A percentile compares a stretch with the other conserved stretches of the same genome.
Evolutionary conservation across 2,113 vertebrate species (phyloP).

Genomic region (Varanus salvator): DNA sequence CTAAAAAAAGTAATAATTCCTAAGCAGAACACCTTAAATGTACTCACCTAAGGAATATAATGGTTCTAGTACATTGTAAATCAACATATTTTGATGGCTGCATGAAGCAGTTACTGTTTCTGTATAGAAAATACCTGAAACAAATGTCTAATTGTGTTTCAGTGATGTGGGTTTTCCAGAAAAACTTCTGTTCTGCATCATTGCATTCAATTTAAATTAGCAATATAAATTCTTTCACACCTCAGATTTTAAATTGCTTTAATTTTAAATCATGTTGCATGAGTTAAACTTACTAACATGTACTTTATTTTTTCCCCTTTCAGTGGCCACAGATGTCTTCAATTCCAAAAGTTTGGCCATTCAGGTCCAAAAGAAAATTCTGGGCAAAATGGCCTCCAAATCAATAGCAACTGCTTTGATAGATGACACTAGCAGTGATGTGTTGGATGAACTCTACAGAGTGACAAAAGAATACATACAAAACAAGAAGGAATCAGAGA

Average conservation of each 20-base stretch:
- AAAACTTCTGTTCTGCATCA: too few relatives aligned
- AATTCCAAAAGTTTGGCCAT: conserved; percentile 89
- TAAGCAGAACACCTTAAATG: not conserved
- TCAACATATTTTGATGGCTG: not conserved
- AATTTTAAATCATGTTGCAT: not conserved
- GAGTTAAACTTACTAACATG: not conserved
- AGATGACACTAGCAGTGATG: conserved; percentile 88
- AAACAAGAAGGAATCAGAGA: conserved; percentile 85
- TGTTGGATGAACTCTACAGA: conserved; percentile 87
- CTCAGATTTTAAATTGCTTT: not conserved
- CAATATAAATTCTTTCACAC: too few relatives aligned
- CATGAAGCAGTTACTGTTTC: not conserved
- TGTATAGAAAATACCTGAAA: not conserved
- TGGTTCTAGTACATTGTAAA: not conserved
- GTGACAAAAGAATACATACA: conserved; percentile 86
- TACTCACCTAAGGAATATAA: not conserved
- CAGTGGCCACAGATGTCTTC: conserved; percentile 86
- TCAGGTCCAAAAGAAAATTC: conserved; percentile 90
- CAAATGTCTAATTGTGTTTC: not conserved
- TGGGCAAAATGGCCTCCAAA: conserved; percentile 89
- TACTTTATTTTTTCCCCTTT: conserved; percentile 40
- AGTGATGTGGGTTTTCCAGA: not conserved
- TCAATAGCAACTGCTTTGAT: conserved; percentile 86
- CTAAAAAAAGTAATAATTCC: not conserved
- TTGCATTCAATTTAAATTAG: too few relatives aligned